Evolutionary conservation across 1,140 invertebrate genomes (phyloP), one percentile per base, ranked within the genome.

Genomic region (Tetramorium simillimum): DNA sequence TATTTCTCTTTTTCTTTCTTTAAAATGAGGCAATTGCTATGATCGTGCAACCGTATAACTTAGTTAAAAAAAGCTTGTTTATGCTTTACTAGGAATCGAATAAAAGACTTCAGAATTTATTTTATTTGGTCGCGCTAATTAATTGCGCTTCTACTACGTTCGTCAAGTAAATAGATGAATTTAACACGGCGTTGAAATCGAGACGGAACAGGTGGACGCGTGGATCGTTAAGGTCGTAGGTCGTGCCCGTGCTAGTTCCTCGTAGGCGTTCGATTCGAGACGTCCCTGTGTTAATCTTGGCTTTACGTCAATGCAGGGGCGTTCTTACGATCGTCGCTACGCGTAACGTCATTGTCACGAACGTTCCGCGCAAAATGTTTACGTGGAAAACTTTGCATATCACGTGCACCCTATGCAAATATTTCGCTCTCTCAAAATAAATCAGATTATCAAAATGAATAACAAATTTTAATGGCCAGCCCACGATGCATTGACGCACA

Each of bases 301-400:
- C 62, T 88, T 86, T 91, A 89, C 88, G 91, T 89, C 88, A 91
- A 89, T 91, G 91, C 88, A 91, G 90, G 67, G 90, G 86, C 84
- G 88, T 85, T 84, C 78, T 80, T 87, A 85, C 72, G 69, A 49
- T 63, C 80, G 69, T 58, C 51, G 73, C 46, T 62, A 75, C 87
- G 56, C 82, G 75, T 77, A 90, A 90, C 88, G 86, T 89, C 82
- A 89, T 90, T 89, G 78, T 85, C 80, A 56, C 86, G 86, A 90
- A 88, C 70, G 24, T 87, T 58, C 49, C 78, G n/a, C 75, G 75
- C 88, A 85, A 90, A 89, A 69, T 77, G 87, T 89, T 89, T 86
- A 80, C 70, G 49, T 21, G 49, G 69, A 86, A 62, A 86, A 69
- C 80, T 89, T 90, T 70, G 56, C 18, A 63, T 51, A 46, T 24